Conservation (phyloP, 2,888 invertebrate genomes). For the Rhopalosiphum nymphaeae region DNA sequence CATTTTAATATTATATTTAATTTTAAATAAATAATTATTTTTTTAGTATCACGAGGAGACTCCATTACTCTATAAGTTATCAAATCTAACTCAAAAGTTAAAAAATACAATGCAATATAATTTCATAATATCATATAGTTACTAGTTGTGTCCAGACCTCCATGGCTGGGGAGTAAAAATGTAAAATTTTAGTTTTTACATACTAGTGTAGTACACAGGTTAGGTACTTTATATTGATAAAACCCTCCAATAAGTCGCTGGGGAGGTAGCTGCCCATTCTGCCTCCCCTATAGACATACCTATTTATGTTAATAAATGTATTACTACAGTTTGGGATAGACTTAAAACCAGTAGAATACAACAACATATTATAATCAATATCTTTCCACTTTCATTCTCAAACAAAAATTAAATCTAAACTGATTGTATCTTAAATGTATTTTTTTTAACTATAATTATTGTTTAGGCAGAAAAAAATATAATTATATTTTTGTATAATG, state of each 20-base stretch:
- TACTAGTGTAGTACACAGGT: too few relatives aligned
- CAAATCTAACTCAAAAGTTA: not conserved
- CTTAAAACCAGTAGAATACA: not conserved
- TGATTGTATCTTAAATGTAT: not conserved
- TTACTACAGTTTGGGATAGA: not conserved
- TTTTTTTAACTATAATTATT: not conserved
- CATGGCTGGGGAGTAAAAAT: too few relatives aligned
- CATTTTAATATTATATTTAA: not conserved
- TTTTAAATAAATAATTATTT: not conserved
- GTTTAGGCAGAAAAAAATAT: not conserved
- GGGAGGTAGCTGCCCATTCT: too few relatives aligned
- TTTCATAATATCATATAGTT: not conserved
- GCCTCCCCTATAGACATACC: too few relatives aligned
- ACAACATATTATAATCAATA: not conserved
- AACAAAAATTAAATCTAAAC: not conserved
- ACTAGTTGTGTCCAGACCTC: too few relatives aligned
- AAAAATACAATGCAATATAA: not conserved
- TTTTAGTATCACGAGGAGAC: not conserved
- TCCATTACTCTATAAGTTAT: not conserved
- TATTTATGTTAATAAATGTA: not conserved
- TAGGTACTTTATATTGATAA: too few relatives aligned
- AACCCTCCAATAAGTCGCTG: too few relatives aligned
- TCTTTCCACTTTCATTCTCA: not conserved
- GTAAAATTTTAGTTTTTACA: too few relatives aligned
- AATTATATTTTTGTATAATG: not conserved